Percentiles rank a stretch among this genome's conserved stretches.
Conservation (phyloP, 2,888 invertebrate species). For the Acronicta psi region DNA sequence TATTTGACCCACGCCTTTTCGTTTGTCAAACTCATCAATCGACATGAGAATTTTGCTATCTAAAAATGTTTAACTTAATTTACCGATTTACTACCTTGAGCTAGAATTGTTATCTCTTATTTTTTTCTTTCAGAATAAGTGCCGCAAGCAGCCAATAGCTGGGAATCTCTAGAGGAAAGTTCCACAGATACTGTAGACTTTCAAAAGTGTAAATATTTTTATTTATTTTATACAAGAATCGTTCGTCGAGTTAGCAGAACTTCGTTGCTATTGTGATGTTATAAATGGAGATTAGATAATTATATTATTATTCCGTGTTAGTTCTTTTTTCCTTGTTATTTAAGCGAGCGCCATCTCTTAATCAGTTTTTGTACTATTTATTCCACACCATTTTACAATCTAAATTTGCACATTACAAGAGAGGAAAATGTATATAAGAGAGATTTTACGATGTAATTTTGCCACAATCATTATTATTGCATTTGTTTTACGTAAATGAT, state of each 20-base stretch:
- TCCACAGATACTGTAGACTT: conserved; percentile 19
- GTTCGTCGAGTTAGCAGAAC: conserved; percentile 15
- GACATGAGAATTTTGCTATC: no score
- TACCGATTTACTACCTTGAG: no score
- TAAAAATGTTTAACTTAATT: no score
- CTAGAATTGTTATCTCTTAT: background rate
- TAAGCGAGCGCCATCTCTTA: conserved; percentile 14
- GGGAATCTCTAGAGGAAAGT: conserved; percentile 60
- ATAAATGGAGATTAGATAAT: conserved; percentile 20
- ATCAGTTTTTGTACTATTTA: conserved; percentile 4
- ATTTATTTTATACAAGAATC: conserved; percentile 53
- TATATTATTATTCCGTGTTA: conserved; percentile 8
- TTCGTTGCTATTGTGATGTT: conserved; percentile 27
- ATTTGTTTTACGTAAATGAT: conserved; percentile 2
- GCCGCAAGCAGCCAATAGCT: conserved; percentile 58
- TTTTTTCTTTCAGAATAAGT: conserved; percentile 68
- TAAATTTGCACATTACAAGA: background rate
- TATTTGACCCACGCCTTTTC: no score
- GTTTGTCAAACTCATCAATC: no score
- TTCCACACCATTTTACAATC: conserved; percentile 1
- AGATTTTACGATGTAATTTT: background rate
- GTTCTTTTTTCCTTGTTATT: conserved; percentile 6
- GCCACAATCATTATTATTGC: conserved; percentile 6
- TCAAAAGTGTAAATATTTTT: conserved; percentile 68
- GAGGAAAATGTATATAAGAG: background rate